Evolutionary conservation across 2,113 vertebrate species (phyloP), one percentile per base, ranked within the genome.

Genomic region (Scopus umbretta): DNA sequence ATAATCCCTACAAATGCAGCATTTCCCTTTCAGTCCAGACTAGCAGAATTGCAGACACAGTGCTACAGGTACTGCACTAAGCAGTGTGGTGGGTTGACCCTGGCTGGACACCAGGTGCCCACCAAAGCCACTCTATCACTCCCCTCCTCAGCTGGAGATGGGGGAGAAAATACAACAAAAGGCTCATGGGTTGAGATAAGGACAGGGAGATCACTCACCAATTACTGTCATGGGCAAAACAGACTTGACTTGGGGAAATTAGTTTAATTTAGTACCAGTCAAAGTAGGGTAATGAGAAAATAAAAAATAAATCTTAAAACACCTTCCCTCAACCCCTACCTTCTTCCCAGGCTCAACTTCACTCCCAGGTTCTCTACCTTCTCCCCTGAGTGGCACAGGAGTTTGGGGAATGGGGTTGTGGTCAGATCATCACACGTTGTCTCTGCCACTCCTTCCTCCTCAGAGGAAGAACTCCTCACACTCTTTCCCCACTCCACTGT

Each of bases 351-450:
- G 23, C 58, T 61, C 11, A 61, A 16, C 58, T 61, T 61, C 7
- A 59, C n/a, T 61, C 10, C n/a, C 7, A 9, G 36, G 7, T 36
- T 61, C n/a, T 36, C 58, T 16, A 17, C 23, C n/a, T 25, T n/a
- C n/a, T 36, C n/a, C 15, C n/a, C 10, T 5, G 3, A 16, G 21
- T 1, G 10, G n/a, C 3, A 2, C 58, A 26, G 58, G 58, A 23
- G n/a, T 25, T 10, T 4, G 22, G 23, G 58, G 36, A 26, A 16
- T 22, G n/a, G 34, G 14, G n/a, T 7, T 59, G 22, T 6, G 4
- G 58, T 34, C 32, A 36, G 22, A 25, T 59, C 22, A 59, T 16
- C 58, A 36, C 58, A 36, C 6, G 6, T 36, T 36, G 34, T 59
- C 9, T 36, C 34, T 36, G 58, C 34, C 9, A 5, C 58, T 36